Percentiles rank a stretch among this genome's conserved stretches.
Evolutionary conservation across 1,140 invertebrate species (phyloP).

Genomic region (Drosophila tropicalis): DNA sequence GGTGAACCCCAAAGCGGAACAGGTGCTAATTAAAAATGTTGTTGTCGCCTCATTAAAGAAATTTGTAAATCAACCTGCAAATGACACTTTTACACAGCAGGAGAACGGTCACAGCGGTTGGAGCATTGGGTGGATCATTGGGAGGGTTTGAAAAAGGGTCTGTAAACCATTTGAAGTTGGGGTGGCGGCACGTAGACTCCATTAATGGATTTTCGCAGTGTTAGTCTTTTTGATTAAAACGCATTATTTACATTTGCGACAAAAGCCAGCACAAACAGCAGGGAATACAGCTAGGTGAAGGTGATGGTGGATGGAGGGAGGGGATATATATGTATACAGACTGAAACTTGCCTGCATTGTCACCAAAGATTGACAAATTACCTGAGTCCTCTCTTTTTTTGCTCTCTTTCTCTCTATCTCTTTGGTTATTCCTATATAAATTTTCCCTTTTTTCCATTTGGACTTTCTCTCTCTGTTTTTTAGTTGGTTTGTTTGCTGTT

Average conservation of each 20-base stretch:
- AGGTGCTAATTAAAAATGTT: constrained; percentile 81
- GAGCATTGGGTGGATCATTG: neutral
- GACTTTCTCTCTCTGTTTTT: neutral
- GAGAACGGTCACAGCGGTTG: neutral
- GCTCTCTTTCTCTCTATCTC: constrained; percentile 9
- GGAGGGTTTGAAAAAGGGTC: neutral
- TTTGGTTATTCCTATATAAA: constrained; percentile 4
- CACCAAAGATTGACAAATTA: constrained; percentile 71
- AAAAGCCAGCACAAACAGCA: constrained; percentile 19
- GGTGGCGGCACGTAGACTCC: constrained; percentile 55
- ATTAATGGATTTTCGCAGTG: constrained; percentile 69
- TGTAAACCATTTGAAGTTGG: constrained; percentile 28
- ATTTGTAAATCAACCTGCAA: constrained; percentile 76
- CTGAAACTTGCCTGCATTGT: constrained; percentile 11
- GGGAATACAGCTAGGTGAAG: neutral
- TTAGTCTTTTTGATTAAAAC: constrained; percentile 74
- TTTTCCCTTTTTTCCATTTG: constrained; percentile 20
- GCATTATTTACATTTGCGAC: constrained; percentile 76
- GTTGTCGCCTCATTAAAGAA: constrained; percentile 76
- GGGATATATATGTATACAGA: constrained; percentile 3
- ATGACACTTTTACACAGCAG: constrained; percentile 42
- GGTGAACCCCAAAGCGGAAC: constrained; percentile 27
- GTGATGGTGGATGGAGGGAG: neutral
- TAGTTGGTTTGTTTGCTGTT: neutral
- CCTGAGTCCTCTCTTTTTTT: constrained; percentile 38